Percentiles rank a stretch among this genome's conserved stretches.
phyloP scores from a whole-genome alignment of 2,888 invertebrate species.

The Eumacrocentrus americanus region DNA sequence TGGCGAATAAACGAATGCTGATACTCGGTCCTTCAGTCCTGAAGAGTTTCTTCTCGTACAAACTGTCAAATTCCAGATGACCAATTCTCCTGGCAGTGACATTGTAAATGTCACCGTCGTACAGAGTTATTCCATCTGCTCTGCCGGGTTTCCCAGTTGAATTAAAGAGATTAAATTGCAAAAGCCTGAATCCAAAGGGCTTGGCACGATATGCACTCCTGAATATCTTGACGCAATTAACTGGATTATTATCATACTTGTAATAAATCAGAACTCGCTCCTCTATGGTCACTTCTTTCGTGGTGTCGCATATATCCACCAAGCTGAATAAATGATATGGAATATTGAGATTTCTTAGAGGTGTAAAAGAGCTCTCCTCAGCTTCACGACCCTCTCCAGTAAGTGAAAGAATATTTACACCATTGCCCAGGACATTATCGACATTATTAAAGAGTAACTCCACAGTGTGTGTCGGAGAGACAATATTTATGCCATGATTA shows the following conservation, averaged over 20 bases:
- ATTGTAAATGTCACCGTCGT: conserved; percentile 93
- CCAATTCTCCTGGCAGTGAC: conserved; percentile 76
- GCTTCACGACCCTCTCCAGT: conserved; percentile 92
- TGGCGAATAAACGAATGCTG: conserved; percentile 90
- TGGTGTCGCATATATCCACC: conserved; percentile 94
- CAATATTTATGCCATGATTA: conserved; percentile 88
- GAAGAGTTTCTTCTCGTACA: conserved; percentile 76
- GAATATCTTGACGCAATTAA: conserved; percentile 97
- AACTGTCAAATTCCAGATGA: conserved; percentile 74
- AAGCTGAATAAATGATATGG: conserved; percentile 93
- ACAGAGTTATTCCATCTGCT: conserved; percentile 83
- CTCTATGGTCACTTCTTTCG: conserved; percentile 88
- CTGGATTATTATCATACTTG: conserved; percentile 94
- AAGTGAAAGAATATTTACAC: conserved; percentile 85
- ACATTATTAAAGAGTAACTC: conserved; percentile 78
- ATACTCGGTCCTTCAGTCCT: conserved; percentile 79
- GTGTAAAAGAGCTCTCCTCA: conserved; percentile 86
- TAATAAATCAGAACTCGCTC: conserved; percentile 92
- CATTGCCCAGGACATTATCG: conserved; percentile 85
- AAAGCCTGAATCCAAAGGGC: conserved; percentile 84
- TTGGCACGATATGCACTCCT: conserved; percentile 84
- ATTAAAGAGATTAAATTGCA: conserved; percentile 92
- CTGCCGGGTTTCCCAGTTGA: conserved; percentile 81
- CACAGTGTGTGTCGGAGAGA: conserved; percentile 85
- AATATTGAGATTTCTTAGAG: conserved; percentile 78